Evolutionary conservation across 2,797 vertebrate species (phyloP), one percentile per base, ranked within the genome.

Genomic region (Notolabrus celidotus): DNA sequence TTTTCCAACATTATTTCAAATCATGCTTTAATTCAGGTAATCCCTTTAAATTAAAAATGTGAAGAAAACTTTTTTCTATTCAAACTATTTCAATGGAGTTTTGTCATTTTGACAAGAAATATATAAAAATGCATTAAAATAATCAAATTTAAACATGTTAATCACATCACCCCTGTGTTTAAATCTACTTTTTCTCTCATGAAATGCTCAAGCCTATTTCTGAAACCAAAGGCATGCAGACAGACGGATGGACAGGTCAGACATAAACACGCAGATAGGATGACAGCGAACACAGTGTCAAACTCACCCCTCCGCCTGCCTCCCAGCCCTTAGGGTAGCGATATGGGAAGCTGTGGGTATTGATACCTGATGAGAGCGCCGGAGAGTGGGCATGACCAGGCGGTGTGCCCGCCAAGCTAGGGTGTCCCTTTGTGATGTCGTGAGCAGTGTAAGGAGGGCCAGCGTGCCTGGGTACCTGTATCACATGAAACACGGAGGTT

Each of bases 401-500:
- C 20, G 97, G 97, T 1, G 97, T 98, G 71, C 95, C 96, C 51
- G 95, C 94, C 89, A 99, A 95, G 86, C 92, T 97, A 20, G 96
- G 96, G 88, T 97, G 97, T 93, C 97, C 97, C 95, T 99, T 99
- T 93, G 92, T 94, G 92, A 99, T 94, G 92, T 99, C 98, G 86
- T 99, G 97, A 87, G 96, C 90, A 88, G 94, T 90, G 83, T 96
- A 99, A 74, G 95, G 94, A 83, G 96, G 93, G 83, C 95, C 95
- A 71, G 95, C 94, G 53, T 97, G 97, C 91, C 97, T 95, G 79
- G 97, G 93, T 92, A 99, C 96, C 94, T 98, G 94, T 55, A 90
- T 88, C 45, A 95, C 91, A 89, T 68, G 93, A 86, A 88, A 79
- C 85, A 85, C 41, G 14, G 7, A 46, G 22, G 41, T 80, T 47